Base-by-base conservation (phyloP, 2,797 vertebrate species). In the Yasuhikotakia modesta region DNA sequence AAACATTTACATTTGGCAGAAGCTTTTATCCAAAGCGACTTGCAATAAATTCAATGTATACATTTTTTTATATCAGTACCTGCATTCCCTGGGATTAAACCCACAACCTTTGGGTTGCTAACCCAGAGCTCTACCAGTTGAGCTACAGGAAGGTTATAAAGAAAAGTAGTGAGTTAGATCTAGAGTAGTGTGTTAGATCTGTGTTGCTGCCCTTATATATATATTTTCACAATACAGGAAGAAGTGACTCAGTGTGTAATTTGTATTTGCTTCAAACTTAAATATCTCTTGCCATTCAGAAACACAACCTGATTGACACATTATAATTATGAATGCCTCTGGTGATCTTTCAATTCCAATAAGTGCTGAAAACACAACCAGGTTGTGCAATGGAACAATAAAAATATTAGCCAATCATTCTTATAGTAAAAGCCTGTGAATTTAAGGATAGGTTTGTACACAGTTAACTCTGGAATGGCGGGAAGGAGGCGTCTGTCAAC, bases 401-500 rank as follows among this genome's bases (percentile, higher is more conserved):
- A 57, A 75, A 76, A 48, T 69, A 60, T 50, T 50, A 73, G 22
- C 22, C 43, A 35, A 61, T 73, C 6, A 19, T 17, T 63, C 17
- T 5, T 63, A 48, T 8, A 52, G 14, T 77, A 61, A 75, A 77
- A 6, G 13, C 4, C 43, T 70, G 30, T 43, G 75, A 70, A 52
- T 61, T 77, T 70, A n/a, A 77, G 3, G 7, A 32, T 4, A 3
- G 64, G n/a, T n/a, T 58, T 43, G 27, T 1, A 2, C 24, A 61
- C 21, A 7, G 24, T 2, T 14, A 61, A 61, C 27, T 61, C 14
- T 61, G 60, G 8, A 68, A 57, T 27, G 14, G 24, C 57, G 45
- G 57, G 69, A 76, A 67, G 13, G n/a, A 48, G 45, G 32, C 0
- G 46, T 70, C 66, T 77, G 50, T 77, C 66, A 70, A 11, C 66